phyloP scores from a whole-genome alignment of 1,140 invertebrate genomes.

The Chironomus striatipennis region DNA sequence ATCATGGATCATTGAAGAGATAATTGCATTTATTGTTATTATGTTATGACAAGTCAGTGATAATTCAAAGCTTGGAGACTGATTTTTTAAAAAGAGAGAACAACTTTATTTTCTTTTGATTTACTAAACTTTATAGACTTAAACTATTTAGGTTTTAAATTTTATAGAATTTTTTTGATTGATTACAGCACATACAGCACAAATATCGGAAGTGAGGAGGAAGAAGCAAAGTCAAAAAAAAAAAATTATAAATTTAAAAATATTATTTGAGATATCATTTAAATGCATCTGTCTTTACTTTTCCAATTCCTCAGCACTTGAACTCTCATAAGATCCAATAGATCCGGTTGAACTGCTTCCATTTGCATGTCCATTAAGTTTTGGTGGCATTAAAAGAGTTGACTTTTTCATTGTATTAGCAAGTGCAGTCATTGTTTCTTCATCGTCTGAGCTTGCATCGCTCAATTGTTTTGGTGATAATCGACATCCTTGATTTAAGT shows the following conservation, averaged over 20 bases:
- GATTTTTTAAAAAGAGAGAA: too few relatives aligned
- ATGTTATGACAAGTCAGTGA: too few relatives aligned
- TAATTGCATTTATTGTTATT: too few relatives aligned
- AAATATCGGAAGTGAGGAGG: too few relatives aligned
- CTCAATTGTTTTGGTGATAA: constrained; percentile 57
- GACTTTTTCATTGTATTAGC: neutral
- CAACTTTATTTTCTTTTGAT: too few relatives aligned
- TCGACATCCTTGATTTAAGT: constrained; percentile 58
- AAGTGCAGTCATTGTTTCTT: constrained; percentile 28
- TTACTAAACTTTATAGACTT: too few relatives aligned
- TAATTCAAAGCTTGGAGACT: too few relatives aligned
- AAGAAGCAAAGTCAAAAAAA: neutral
- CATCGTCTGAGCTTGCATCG: constrained; percentile 59
- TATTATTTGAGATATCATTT: neutral
- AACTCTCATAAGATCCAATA: neutral
- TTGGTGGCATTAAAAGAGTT: neutral
- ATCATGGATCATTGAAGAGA: too few relatives aligned
- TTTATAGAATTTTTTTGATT: too few relatives aligned
- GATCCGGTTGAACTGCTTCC: neutral
- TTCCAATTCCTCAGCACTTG: neutral
- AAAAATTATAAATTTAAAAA: neutral
- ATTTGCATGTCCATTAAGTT: neutral
- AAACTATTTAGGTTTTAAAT: too few relatives aligned
- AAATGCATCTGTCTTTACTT: neutral
- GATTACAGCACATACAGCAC: too few relatives aligned